A percentile compares a stretch with the other conserved stretches of the same genome.
Evolutionary conservation across 1,140 invertebrate species (phyloP).

Genomic region (Myzus persicae): DNA sequence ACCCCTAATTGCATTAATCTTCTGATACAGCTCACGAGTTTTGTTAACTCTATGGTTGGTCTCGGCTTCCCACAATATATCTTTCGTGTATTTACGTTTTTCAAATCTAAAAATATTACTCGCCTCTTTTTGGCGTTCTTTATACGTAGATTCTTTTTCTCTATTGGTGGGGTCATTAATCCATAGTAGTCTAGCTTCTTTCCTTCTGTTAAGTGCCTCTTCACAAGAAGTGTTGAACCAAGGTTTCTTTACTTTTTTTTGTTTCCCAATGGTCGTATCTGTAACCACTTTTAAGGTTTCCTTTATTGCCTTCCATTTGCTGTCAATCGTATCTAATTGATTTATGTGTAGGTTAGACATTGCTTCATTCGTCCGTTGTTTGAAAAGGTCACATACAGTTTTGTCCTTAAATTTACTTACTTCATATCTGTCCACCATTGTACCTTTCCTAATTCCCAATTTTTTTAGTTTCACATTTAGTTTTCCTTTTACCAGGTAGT

Average conservation of each 20-base stretch:
- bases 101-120: constrained; percentile 23
- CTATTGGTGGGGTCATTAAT: constrained; percentile 15
- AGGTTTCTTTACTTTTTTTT: constrained; percentile 23
- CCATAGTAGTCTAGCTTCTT: not conserved
- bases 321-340: constrained; percentile 29
- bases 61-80: not conserved
- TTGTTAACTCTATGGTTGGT: not conserved
- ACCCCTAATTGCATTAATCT: too few relatives aligned
- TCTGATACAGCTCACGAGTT: constrained; percentile 4
- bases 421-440: too few relatives aligned
- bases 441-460: too few relatives aligned
- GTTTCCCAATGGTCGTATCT: not conserved
- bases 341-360: too few relatives aligned
- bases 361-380: too few relatives aligned
- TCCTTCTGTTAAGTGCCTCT: not conserved
- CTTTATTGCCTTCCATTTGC: constrained; percentile 21
- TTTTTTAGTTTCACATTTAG: too few relatives aligned
- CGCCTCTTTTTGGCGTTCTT: constrained; percentile 12
- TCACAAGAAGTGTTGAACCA: constrained; percentile 15
- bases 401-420: too few relatives aligned
- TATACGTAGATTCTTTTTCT: not conserved
- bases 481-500: too few relatives aligned
- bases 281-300: not conserved
- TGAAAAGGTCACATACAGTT: too few relatives aligned
- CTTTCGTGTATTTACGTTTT: constrained; percentile 1